These are phyloP conservation scores for Rhinopomastus cyanomelas DNA, from an alignment of 2,113 vertebrate species.

Conservation along the genomic window DNA sequence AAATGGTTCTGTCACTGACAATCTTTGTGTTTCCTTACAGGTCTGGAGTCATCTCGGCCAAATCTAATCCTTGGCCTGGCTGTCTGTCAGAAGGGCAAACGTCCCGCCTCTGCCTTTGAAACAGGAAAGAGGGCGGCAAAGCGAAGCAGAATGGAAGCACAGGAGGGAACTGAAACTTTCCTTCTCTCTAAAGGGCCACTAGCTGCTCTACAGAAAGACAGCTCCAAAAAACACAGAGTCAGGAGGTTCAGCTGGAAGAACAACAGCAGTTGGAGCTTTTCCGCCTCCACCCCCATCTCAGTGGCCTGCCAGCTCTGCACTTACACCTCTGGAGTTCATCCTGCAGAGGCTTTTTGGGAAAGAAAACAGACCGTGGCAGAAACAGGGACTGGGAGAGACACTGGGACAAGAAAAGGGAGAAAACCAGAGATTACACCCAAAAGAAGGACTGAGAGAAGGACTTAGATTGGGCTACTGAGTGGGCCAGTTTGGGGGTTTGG, in stretches of 20 bases:
- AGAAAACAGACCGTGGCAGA: constrained; percentile 77
- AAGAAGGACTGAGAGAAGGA: constrained; percentile 74
- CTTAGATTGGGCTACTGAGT: constrained; percentile 46
- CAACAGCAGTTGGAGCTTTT: constrained; percentile 81
- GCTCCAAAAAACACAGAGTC: background rate
- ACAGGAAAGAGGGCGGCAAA: constrained; percentile 82
- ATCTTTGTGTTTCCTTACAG: constrained; percentile 75
- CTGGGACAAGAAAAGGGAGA: constrained; percentile 71
- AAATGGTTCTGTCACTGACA: background rate
- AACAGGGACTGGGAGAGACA: constrained; percentile 81
- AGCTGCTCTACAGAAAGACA: constrained; percentile 74
- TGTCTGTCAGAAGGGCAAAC: constrained; percentile 89
- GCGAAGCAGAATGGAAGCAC: constrained; percentile 72
- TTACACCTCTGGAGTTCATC: constrained; percentile 86
- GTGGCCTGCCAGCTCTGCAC: constrained; percentile 53
- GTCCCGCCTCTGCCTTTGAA: constrained; percentile 72
- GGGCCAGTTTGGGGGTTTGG: background rate
- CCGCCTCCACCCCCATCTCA: constrained; percentile 76
- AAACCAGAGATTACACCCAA: constrained; percentile 56
- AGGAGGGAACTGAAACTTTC: constrained; percentile 75
- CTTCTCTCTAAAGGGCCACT: constrained; percentile 68
- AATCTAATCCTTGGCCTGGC: constrained; percentile 94
- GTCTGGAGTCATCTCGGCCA: constrained; percentile 89
- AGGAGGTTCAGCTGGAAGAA: constrained; percentile 12
- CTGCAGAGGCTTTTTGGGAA: constrained; percentile 87